A percentile compares a stretch with the other conserved stretches of the same genome.
Conservation (phyloP, 2,797 vertebrate genomes). For the Enoplosus armatus region DNA sequence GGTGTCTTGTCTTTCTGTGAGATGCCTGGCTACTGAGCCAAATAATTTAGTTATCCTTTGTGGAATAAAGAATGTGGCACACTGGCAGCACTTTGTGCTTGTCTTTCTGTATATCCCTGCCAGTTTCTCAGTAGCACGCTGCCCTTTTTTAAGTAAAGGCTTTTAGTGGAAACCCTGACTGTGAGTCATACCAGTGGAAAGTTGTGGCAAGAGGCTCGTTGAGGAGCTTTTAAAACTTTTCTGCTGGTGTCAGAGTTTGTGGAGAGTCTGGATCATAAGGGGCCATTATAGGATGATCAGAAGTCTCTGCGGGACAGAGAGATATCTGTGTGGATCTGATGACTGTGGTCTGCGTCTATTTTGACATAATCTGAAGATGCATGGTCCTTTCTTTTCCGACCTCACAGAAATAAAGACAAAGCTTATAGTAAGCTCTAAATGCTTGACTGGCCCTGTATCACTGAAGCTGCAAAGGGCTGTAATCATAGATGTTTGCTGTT, state of each 20-base stretch:
- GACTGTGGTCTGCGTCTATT: conserved; percentile 4
- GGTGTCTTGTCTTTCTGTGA: conserved; percentile 2
- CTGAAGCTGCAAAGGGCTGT: not conserved
- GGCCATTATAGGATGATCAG: conserved; percentile 14
- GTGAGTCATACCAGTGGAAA: conserved; percentile 65
- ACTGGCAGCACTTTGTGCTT: conserved; percentile 26
- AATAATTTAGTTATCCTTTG: conserved; percentile 18
- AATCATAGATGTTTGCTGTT: conserved; percentile 5
- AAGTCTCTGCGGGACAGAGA: not conserved
- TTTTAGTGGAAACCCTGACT: conserved; percentile 54
- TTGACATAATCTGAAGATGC: conserved; percentile 2
- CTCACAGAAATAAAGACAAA: not conserved
- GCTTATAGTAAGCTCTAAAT: not conserved
- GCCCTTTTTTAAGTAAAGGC: conserved; percentile 33
- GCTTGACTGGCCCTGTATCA: not conserved
- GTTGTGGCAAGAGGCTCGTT: conserved; percentile 38
- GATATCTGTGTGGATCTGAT: not conserved
- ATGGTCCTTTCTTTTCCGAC: no score
- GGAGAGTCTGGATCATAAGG: conserved; percentile 32
- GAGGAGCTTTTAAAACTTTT: conserved; percentile 53
- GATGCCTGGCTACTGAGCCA: not conserved
- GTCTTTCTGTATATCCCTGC: conserved; percentile 42
- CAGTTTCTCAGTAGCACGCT: conserved; percentile 6
- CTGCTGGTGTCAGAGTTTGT: conserved; percentile 46
- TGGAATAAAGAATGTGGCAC: conserved; percentile 31